Conservation (phyloP, 1,140 invertebrate species). For the Archivesica marissinica region DNA sequence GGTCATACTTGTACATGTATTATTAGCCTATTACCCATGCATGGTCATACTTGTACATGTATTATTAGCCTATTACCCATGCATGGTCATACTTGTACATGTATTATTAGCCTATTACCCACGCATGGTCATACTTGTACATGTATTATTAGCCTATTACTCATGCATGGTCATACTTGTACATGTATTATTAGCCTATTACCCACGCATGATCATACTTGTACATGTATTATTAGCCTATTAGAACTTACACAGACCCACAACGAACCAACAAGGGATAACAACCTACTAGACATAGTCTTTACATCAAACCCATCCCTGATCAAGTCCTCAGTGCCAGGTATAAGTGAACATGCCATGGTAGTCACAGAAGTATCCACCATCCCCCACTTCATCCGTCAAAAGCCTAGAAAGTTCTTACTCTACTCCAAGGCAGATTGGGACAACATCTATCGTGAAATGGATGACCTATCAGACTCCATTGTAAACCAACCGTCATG, state of each 20-base stretch:
- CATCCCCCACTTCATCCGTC: neutral
- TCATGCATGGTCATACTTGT: too few relatives aligned
- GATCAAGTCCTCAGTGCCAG: conserved; percentile 33
- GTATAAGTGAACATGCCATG: conserved; percentile 45
- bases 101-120: too few relatives aligned
- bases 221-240: too few relatives aligned
- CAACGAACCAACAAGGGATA: conserved; percentile 31
- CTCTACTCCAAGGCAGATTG: neutral
- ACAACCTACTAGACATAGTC: conserved; percentile 42
- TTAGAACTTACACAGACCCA: conserved; percentile 45
- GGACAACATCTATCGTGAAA: conserved; percentile 5
- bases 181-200: too few relatives aligned
- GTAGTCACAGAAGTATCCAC: conserved; percentile 39
- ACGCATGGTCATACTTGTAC: too few relatives aligned
- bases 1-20: too few relatives aligned
- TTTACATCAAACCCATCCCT: conserved; percentile 26
- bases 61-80: too few relatives aligned
- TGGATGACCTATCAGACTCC: neutral
- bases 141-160: too few relatives aligned
- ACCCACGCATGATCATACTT: too few relatives aligned
- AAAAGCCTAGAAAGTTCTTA: conserved; percentile 18
- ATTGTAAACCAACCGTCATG: neutral
- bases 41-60: too few relatives aligned
- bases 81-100: too few relatives aligned
- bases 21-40: too few relatives aligned